phyloP scores from a whole-genome alignment of 2,113 vertebrate genomes.

The Tyto alba region DNA sequence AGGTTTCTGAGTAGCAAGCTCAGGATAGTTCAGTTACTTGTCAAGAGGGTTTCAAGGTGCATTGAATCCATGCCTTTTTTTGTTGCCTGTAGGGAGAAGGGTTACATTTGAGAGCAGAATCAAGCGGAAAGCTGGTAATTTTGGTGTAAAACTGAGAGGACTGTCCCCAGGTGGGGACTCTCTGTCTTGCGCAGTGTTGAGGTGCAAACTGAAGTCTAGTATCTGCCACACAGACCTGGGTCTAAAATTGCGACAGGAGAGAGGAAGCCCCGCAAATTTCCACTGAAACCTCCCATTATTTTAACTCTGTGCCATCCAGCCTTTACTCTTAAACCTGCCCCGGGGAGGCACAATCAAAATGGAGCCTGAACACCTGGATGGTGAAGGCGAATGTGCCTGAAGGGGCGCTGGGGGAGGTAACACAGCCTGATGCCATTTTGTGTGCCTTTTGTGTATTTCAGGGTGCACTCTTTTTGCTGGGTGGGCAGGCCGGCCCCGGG shows the following conservation, averaged over 20 bases:
- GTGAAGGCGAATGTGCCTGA: fast-evolving
- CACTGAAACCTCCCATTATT: not conserved
- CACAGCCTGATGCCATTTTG: fast-evolving
- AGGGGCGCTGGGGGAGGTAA: fast-evolving
- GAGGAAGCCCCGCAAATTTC: not conserved
- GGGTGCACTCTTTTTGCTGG: no score
- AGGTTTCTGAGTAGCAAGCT: not conserved
- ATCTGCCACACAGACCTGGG: not conserved
- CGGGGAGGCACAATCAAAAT: not conserved
- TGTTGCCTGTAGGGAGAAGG: not conserved
- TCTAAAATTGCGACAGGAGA: not conserved
- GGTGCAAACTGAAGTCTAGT: not conserved
- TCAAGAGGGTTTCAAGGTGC: fast-evolving
- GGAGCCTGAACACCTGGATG: not conserved
- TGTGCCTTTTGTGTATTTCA: not conserved
- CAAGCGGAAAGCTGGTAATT: not conserved
- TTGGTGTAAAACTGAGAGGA: not conserved
- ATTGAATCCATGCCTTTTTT: not conserved
- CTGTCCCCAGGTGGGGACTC: fast-evolving
- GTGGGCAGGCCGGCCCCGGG: not conserved
- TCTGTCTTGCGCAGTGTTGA: not conserved
- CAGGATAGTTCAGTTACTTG: not conserved
- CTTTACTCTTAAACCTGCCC: not conserved
- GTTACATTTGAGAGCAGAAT: not conserved
- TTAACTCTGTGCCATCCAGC: not conserved